Conservation (phyloP, 2,797 vertebrate genomes). For the Pseudochaenichthys georgianus region DNA sequence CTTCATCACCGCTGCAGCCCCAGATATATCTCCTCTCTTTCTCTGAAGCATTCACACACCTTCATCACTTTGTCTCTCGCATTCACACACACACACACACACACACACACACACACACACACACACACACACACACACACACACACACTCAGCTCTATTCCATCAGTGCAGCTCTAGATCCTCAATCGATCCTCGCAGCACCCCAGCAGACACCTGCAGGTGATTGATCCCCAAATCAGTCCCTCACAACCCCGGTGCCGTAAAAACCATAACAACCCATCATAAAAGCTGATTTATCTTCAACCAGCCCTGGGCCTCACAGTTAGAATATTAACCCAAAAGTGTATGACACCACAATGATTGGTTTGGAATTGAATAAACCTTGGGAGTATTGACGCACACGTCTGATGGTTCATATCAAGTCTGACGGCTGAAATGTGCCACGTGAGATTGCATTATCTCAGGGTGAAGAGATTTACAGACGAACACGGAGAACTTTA, state of each 20-base stretch:
- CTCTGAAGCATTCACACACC: slow-evolving; percentile 65
- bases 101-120: slow-evolving; percentile 36
- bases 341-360: slow-evolving; percentile 86
- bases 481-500: slow-evolving; percentile 39
- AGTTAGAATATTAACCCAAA: slow-evolving; percentile 87
- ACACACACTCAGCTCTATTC: slow-evolving; percentile 62
- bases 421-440: slow-evolving; percentile 69
- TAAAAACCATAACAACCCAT: slow-evolving; percentile 88
- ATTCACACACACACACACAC: slow-evolving; percentile 50
- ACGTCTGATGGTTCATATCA: slow-evolving; percentile 82
- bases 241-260: slow-evolving; percentile 82
- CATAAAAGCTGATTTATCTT: slow-evolving; percentile 90
- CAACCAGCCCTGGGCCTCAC: slow-evolving; percentile 67
- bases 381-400: slow-evolving; percentile 79
- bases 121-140: slow-evolving; percentile 49
- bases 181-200: slow-evolving; percentile 78
- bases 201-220: slow-evolving; percentile 78
- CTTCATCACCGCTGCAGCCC: slow-evolving; percentile 80
- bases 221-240: slow-evolving; percentile 90
- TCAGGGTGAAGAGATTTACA: slow-evolving; percentile 30
- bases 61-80: slow-evolving; percentile 69
- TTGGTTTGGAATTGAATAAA: slow-evolving; percentile 88
- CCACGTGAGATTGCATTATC: slow-evolving; percentile 59
- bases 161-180: slow-evolving; percentile 73
- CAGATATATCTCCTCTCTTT: slow-evolving; percentile 78